These are phyloP conservation scores for Amphibalanus amphitrite DNA, from an alignment of 1,140 invertebrate species.

Conservation along the genomic window DNA sequence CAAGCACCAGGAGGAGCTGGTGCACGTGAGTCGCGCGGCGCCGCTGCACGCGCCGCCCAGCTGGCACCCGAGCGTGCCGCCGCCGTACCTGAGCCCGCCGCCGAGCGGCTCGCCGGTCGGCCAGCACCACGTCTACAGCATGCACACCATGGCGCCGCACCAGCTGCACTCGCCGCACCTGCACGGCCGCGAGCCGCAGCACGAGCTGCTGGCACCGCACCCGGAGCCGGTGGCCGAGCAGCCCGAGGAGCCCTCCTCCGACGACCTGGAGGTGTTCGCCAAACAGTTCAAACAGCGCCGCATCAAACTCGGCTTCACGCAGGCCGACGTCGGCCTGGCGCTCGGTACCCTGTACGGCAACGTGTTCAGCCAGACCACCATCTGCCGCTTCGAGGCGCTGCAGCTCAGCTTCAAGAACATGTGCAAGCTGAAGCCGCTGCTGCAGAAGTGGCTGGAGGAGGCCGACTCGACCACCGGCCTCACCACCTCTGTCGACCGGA, in stretches of 20 bases:
- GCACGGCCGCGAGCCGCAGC: constrained; percentile 18
- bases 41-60: constrained; percentile 41
- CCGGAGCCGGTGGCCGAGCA: constrained; percentile 21
- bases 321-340: constrained; percentile 94
- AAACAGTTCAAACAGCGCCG: constrained; percentile 98
- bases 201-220: constrained; percentile 16
- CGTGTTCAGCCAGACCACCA: constrained; percentile 98
- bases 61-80: constrained; percentile 66
- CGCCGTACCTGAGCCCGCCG: constrained; percentile 48
- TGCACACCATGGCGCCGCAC: constrained; percentile 51
- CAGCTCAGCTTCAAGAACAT: constrained; percentile 99
- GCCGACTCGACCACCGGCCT: constrained; percentile 95
- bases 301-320: constrained; percentile 96
- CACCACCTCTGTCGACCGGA: constrained; percentile 96
- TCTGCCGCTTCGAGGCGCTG: constrained; percentile 97
- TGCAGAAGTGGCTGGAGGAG: too few species aligned
- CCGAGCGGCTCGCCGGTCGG: constrained; percentile 40
- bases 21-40: constrained; percentile 37
- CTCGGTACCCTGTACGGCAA: constrained; percentile 97
- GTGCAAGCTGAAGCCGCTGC: too few species aligned
- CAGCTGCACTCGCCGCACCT: constrained; percentile 40
- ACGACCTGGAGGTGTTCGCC: constrained; percentile 96
- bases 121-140: constrained; percentile 51
- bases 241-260: constrained; percentile 85
- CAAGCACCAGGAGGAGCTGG: constrained; percentile 29